Percentiles rank a stretch among this genome's conserved stretches.
Evolutionary conservation across 2,113 vertebrate species (phyloP).

Genomic region (Cyanoliseus patagonus): DNA sequence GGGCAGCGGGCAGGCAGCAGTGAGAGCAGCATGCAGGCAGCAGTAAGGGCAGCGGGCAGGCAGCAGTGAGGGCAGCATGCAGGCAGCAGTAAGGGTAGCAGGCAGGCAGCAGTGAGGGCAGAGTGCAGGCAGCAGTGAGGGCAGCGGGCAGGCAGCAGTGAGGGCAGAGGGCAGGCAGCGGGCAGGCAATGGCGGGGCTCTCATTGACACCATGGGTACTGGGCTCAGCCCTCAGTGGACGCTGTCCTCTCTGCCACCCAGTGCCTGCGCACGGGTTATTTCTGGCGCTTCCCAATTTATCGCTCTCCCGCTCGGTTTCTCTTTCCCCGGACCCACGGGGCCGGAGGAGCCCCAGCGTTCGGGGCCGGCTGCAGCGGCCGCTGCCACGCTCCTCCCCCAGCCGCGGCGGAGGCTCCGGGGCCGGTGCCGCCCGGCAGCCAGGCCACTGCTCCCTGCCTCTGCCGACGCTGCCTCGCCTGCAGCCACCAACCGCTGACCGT

Average conservation of each 20-base stretch:
- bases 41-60: rapidly evolving
- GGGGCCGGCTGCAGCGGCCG: background rate
- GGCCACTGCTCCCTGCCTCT: background rate
- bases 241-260: background rate
- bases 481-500: too few relatives aligned
- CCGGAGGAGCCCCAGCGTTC: background rate
- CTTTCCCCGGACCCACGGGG: background rate
- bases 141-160: background rate
- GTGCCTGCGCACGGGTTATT: background rate
- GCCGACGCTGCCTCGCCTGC: background rate
- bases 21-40: background rate
- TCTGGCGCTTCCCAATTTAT: background rate
- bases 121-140: too few relatives aligned
- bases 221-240: rapidly evolving
- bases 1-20: background rate
- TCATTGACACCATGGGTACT: rapidly evolving
- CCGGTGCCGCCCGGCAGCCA: rapidly evolving
- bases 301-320: background rate
- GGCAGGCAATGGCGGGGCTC: background rate
- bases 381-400: conserved; percentile 29
- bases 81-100: too few relatives aligned
- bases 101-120: background rate
- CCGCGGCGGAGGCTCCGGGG: rapidly evolving
- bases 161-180: background rate
- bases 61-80: too few relatives aligned